Percentiles rank a stretch among this genome's conserved stretches.
These are phyloP conservation scores for Phyto melanocephala DNA, from an alignment of 2,888 invertebrate genomes.

Conservation along the genomic window DNA sequence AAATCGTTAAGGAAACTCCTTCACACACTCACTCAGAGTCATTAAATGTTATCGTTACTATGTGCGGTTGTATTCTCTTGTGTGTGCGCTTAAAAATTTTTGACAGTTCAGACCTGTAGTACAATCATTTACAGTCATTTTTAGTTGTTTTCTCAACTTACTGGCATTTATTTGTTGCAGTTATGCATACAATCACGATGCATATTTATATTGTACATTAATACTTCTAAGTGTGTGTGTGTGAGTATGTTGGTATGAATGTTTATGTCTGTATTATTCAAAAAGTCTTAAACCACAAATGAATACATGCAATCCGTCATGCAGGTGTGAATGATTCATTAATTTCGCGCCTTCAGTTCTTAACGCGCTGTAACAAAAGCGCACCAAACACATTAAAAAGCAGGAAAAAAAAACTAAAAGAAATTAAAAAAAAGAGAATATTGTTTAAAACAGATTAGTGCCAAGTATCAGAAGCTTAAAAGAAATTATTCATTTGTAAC, in stretches of 20 bases:
- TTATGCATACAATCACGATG: too few species aligned
- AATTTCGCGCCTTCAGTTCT: slow-evolving; percentile 76
- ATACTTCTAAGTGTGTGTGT: not conserved
- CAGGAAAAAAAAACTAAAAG: slow-evolving; percentile 23
- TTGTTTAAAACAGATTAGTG: slow-evolving; percentile 47
- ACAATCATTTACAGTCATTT: slow-evolving; percentile 39
- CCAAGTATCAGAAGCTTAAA: slow-evolving; percentile 33
- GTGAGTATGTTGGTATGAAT: not conserved
- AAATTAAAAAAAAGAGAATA: slow-evolving; percentile 9
- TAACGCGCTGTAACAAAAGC: slow-evolving; percentile 61
- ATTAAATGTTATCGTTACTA: slow-evolving; percentile 66
- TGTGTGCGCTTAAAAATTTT: not conserved
- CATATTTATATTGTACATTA: too few species aligned
- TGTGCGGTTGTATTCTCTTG: not conserved
- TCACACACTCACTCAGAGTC: slow-evolving; percentile 50
- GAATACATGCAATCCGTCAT: slow-evolving; percentile 75
- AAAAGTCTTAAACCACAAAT: slow-evolving; percentile 51
- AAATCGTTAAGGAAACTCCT: slow-evolving; percentile 75
- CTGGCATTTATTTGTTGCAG: not conserved
- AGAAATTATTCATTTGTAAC: not conserved
- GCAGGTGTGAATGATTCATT: slow-evolving; percentile 79
- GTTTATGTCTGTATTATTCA: slow-evolving; percentile 47
- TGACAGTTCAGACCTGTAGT: slow-evolving; percentile 59
- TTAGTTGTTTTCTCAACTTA: slow-evolving; percentile 51
- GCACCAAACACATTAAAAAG: slow-evolving; percentile 48